Evolutionary conservation across 2,888 invertebrate genomes (phyloP), one percentile per base, ranked within the genome.

Genomic region (Sthenelais limicola): DNA sequence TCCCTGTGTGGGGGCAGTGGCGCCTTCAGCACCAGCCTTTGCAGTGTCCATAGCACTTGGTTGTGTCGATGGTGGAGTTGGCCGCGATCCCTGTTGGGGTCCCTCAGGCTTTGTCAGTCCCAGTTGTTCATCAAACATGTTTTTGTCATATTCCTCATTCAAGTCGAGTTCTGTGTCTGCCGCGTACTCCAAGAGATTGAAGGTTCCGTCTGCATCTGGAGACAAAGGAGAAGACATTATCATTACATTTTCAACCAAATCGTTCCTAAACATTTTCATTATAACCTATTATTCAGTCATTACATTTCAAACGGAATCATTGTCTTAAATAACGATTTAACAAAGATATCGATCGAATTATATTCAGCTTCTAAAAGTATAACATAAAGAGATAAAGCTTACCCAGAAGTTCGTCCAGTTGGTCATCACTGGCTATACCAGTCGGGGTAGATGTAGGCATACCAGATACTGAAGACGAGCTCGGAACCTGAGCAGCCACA

Each of bases 151-250:
- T 30, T 71, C 92, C 91, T 80, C 94, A 48, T 81, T 82, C 4
- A 86, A 78, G 79, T 95, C 95, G 69, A 96, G 89, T 88, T 96
- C 96, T 0, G 97, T 95, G 90, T 97, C 97, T 0, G 96, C 97
- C 0, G 96, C 97, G 87, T 97, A 97, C 88, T 96, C 96, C 77
- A 97, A 89, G 82, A 97, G 96, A 87, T 97, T 97, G 88, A 97
- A 97, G n/a, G 85, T 82, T 12, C 85, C 86, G 89, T 96, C 96
- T 75, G 94, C 93, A 4, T 18, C 69, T 69, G 47, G 18, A 43
- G 43, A 35, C 33, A 9, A 33, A n/a, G 21, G 21, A 66, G 33
- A 9, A 3, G 15, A 30, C 18, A 9, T 18, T 43, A 18, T 43
- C 43, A 43, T 43, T 18, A 43, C 18, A 43, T 33, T 32, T 32